These are phyloP conservation scores for Drosophila albomicans DNA, from an alignment of 1,140 invertebrate species.

Conservation along the genomic window DNA sequence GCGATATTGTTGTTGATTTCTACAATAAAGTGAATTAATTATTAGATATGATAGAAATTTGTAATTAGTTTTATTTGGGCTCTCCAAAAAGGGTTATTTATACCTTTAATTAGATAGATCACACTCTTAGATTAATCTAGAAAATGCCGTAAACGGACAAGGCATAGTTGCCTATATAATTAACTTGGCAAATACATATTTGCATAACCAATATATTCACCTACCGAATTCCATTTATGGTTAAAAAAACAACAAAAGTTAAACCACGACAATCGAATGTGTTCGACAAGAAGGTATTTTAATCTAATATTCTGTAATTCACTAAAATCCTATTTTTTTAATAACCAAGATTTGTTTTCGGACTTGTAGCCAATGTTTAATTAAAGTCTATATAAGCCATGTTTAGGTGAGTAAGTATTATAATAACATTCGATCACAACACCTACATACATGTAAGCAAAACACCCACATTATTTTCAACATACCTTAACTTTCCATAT, in stretches of 20 bases:
- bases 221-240: not conserved
- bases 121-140: not conserved
- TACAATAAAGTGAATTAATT: too few relatives aligned
- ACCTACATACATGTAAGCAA: conserved; percentile 46
- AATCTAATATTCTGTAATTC: too few relatives aligned
- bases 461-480: conserved; percentile 29
- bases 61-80: not conserved
- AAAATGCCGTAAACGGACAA: not conserved
- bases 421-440: conserved; percentile 19
- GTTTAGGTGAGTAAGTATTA: not conserved
- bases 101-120: too few relatives aligned
- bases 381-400: not conserved
- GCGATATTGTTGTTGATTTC: too few relatives aligned
- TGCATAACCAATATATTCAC: conserved; percentile 41
- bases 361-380: not conserved
- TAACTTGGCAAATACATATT: conserved; percentile 17
- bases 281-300: not conserved
- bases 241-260: not conserved
- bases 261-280: not conserved
- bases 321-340: not conserved
- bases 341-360: not conserved
- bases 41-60: too few relatives aligned
- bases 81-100: not conserved
- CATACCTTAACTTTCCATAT: conserved; percentile 23
- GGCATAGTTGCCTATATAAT: not conserved